Percentiles rank a stretch among this genome's conserved stretches.
phyloP scores from a whole-genome alignment of 2,797 vertebrate genomes.

The Myripristis murdjan region DNA sequence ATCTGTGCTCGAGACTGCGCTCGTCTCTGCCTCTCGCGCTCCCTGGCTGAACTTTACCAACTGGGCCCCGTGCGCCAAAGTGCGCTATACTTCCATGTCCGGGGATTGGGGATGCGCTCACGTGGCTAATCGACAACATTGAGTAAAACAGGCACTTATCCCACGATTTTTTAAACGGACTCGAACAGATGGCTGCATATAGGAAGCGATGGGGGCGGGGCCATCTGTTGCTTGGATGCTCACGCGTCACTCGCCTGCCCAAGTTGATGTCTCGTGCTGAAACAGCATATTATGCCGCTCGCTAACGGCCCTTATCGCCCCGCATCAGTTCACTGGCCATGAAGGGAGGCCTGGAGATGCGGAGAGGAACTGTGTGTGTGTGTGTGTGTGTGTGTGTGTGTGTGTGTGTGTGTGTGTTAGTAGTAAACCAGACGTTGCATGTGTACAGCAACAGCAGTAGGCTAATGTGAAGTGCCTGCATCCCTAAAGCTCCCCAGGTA shows the following conservation, averaged over 20 bases:
- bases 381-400: constrained; percentile 29
- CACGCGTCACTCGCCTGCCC: constrained; percentile 76
- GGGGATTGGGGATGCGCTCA: constrained; percentile 38
- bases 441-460: constrained; percentile 54
- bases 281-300: constrained; percentile 76
- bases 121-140: constrained; percentile 57
- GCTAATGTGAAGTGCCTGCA: constrained; percentile 58
- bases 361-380: constrained; percentile 2
- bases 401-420: constrained; percentile 21
- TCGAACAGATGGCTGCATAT: constrained; percentile 81
- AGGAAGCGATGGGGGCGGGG: constrained; percentile 66
- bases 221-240: constrained; percentile 84
- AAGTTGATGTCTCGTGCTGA: constrained; percentile 79
- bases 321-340: constrained; percentile 62
- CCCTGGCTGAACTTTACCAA: not conserved
- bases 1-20: constrained; percentile 72
- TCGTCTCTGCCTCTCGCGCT: constrained; percentile 8
- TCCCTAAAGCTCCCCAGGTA: constrained; percentile 75
- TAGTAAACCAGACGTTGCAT: constrained; percentile 56
- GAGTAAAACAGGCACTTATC: constrained; percentile 65
- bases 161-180: constrained; percentile 75
- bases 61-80: not conserved
- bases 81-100: constrained; percentile 25
- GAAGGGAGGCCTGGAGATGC: constrained; percentile 42
- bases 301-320: constrained; percentile 66